Conservation (phyloP, 2,113 vertebrate species). For the Melanostigma gelatinosum region DNA sequence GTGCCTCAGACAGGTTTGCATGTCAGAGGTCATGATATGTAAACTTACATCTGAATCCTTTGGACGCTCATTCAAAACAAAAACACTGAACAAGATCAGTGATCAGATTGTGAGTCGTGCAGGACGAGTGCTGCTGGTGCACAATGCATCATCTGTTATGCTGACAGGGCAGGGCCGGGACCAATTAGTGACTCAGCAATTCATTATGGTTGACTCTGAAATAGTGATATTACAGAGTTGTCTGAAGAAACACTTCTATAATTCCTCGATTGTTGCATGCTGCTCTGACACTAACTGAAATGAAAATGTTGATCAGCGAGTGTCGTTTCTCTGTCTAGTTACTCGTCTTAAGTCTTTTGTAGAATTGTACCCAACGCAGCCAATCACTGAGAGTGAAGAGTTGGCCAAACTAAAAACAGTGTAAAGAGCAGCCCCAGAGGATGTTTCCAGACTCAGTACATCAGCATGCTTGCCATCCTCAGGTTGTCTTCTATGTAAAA, state of each 20-base stretch:
- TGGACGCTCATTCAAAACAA: conserved; percentile 52
- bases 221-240: neutral
- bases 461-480: neutral
- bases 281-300: neutral
- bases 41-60: conserved; percentile 47
- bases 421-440: neutral
- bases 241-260: neutral
- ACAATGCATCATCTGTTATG: neutral
- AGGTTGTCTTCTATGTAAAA: neutral
- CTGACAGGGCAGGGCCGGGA: neutral
- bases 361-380: neutral
- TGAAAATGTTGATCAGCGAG: neutral
- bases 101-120: neutral
- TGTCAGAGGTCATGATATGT: conserved; percentile 50
- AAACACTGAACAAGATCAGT: conserved; percentile 15
- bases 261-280: neutral
- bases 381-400: neutral
- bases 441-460: neutral
- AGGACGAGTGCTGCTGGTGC: neutral
- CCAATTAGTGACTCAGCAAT: neutral
- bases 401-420: neutral
- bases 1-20: conserved; percentile 18
- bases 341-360: neutral
- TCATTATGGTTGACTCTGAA: neutral
- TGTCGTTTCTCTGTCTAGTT: neutral